These are phyloP conservation scores for Nematolebias whitei DNA, from an alignment of 2,113 vertebrate genomes.

Conservation along the genomic window DNA sequence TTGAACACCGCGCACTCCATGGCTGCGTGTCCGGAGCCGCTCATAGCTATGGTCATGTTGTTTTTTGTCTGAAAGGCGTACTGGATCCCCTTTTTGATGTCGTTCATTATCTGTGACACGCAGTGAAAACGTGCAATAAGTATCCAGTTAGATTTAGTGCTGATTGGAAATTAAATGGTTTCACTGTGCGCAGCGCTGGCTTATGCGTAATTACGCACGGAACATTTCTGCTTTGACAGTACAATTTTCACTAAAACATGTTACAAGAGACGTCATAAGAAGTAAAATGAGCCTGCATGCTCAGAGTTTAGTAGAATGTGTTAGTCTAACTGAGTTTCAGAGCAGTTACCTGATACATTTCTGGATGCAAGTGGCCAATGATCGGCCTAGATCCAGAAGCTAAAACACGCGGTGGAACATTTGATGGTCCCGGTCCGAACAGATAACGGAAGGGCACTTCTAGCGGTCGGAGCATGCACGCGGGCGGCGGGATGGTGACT, in stretches of 20 bases:
- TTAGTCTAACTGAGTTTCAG: neutral
- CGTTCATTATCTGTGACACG: constrained; percentile 89
- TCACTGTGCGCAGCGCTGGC: neutral
- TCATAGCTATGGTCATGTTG: constrained; percentile 86
- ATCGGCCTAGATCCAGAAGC: constrained; percentile 79
- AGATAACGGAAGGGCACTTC: constrained; percentile 82
- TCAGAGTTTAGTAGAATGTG: neutral
- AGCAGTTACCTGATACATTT: constrained; percentile 88
- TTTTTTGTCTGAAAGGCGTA: constrained; percentile 94
- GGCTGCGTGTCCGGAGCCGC: constrained; percentile 89
- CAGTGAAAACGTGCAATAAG: neutral
- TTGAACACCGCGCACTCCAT: constrained; percentile 93
- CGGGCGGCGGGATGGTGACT: constrained; percentile 79
- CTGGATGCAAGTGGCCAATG: constrained; percentile 89
- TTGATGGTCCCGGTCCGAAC: constrained; percentile 92
- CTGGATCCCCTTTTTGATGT: constrained; percentile 92
- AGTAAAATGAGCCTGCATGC: too few species aligned
- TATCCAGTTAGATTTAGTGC: neutral
- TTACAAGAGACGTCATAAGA: neutral
- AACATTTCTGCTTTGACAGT: neutral
- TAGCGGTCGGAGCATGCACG: constrained; percentile 83
- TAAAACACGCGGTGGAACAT: constrained; percentile 82
- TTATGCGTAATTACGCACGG: constrained; percentile 17
- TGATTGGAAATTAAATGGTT: neutral
- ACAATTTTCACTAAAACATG: too few species aligned